Conservation (phyloP, 2,888 invertebrate genomes). For the Cerastis leucographa region DNA sequence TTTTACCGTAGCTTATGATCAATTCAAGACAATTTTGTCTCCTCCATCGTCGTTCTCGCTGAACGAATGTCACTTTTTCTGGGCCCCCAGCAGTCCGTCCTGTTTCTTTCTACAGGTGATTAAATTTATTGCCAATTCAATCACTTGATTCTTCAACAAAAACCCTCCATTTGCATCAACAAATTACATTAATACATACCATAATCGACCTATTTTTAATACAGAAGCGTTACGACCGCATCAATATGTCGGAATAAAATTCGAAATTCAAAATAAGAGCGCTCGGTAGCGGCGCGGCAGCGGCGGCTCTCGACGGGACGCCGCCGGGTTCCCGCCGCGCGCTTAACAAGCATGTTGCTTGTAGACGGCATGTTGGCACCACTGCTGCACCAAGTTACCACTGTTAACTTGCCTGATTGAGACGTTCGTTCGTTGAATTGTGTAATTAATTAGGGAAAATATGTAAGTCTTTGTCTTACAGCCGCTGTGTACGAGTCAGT, state of each 20-base stretch:
- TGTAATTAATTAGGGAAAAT: slow-evolving; percentile 37
- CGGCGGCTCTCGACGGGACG: slow-evolving; percentile 66
- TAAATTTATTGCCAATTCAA: neutral
- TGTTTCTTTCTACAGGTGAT: neutral
- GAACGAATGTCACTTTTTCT: neutral
- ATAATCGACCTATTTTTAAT: slow-evolving; percentile 58
- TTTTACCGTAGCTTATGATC: neutral
- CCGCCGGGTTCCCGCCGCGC: slow-evolving; percentile 65
- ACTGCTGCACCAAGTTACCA: slow-evolving; percentile 48
- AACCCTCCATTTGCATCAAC: slow-evolving; percentile 17
- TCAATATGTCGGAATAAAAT: slow-evolving; percentile 61
- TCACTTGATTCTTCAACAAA: neutral
- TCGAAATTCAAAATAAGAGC: slow-evolving; percentile 70
- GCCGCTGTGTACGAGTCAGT: too few species aligned
- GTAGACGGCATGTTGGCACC: slow-evolving; percentile 61
- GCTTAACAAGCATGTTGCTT: slow-evolving; percentile 65
- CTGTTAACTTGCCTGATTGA: slow-evolving; percentile 60
- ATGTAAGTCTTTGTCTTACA: slow-evolving; percentile 12
- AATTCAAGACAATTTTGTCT: neutral
- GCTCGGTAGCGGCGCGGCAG: slow-evolving; percentile 71
- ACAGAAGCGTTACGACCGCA: slow-evolving; percentile 60
- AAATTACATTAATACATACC: slow-evolving; percentile 36
- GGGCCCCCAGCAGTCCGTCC: neutral
- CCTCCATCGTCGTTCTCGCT: neutral
- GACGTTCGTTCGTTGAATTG: slow-evolving; percentile 35